These are phyloP conservation scores for Acanthosepion esculentum DNA, from an alignment of 2,888 invertebrate genomes.

Conservation along the genomic window DNA sequence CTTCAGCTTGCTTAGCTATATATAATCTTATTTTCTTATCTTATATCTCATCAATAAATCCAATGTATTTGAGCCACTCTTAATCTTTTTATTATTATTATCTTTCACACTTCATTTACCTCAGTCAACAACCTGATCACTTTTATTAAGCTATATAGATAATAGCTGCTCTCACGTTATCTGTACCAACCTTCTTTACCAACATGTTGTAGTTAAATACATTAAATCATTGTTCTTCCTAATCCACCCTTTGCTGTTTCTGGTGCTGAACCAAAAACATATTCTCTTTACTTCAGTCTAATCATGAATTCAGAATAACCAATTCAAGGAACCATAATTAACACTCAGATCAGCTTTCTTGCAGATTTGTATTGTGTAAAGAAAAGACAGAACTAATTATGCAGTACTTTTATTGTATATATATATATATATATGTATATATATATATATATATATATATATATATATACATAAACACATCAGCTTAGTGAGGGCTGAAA, in stretches of 20 bases:
- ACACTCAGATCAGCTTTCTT: neutral
- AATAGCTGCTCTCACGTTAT: neutral
- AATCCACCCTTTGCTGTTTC: neutral
- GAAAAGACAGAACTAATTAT: neutral
- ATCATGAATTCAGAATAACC: neutral
- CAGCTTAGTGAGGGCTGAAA: neutral
- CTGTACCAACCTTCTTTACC: neutral
- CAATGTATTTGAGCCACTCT: too few relatives aligned
- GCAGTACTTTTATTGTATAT: neutral
- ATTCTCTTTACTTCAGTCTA: neutral
- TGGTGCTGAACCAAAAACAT: neutral
- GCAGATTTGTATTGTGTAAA: neutral
- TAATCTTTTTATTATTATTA: too few relatives aligned
- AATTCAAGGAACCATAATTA: slow-evolving; percentile 22
- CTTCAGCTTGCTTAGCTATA: too few relatives aligned
- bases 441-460: neutral
- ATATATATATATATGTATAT: neutral
- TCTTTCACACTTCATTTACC: neutral
- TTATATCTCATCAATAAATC: too few relatives aligned
- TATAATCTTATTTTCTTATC: too few relatives aligned
- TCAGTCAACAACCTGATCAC: neutral
- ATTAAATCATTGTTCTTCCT: neutral
- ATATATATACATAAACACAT: neutral
- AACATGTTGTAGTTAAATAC: neutral
- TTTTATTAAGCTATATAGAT: neutral